Evolutionary conservation across 2,113 vertebrate species (phyloP).

Genomic region (Dasypus novemcinctus): DNA sequence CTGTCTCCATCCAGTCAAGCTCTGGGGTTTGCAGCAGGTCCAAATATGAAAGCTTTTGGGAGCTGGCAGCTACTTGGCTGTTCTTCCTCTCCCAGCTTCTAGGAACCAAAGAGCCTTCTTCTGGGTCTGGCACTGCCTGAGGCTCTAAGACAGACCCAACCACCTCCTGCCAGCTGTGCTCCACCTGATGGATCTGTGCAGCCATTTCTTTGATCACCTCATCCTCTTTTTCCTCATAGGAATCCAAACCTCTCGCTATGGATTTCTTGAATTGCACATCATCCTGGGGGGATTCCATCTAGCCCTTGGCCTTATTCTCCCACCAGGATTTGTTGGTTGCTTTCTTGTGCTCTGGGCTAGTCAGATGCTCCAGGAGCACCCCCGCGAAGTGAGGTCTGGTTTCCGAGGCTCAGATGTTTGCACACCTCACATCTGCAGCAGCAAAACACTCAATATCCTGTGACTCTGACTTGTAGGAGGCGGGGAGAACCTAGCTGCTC

Average conservation of each 20-base stretch:
- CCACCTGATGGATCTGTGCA: no score
- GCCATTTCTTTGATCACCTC: no score
- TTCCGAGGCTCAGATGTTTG: conserved; percentile 85
- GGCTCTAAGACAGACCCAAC: conserved; percentile 78
- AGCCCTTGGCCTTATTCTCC: conserved; percentile 90
- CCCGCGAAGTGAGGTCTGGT: conserved; percentile 85
- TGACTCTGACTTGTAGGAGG: conserved; percentile 5
- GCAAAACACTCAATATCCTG: fast-evolving
- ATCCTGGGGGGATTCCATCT: conserved; percentile 88
- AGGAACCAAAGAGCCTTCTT: conserved; percentile 64
- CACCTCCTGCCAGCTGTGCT: no score
- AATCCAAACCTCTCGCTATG: background rate
- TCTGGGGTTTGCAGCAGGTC: conserved; percentile 40
- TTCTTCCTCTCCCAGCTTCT: conserved; percentile 37
- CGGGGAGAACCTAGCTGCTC: background rate
- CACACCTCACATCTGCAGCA: conserved; percentile 86
- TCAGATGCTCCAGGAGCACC: conserved; percentile 90
- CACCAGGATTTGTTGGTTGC: conserved; percentile 93
- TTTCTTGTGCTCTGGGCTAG: conserved; percentile 90
- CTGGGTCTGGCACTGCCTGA: conserved; percentile 82
- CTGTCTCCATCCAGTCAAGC: conserved; percentile 78
- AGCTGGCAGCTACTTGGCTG: conserved; percentile 57
- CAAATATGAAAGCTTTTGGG: conserved; percentile 40
- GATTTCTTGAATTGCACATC: conserved; percentile 83
- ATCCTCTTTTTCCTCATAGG: background rate